Percentiles rank a stretch among this genome's conserved stretches.
Conservation (phyloP, 2,888 invertebrate genomes). For the Caenorhabditis zanzibari region DNA sequence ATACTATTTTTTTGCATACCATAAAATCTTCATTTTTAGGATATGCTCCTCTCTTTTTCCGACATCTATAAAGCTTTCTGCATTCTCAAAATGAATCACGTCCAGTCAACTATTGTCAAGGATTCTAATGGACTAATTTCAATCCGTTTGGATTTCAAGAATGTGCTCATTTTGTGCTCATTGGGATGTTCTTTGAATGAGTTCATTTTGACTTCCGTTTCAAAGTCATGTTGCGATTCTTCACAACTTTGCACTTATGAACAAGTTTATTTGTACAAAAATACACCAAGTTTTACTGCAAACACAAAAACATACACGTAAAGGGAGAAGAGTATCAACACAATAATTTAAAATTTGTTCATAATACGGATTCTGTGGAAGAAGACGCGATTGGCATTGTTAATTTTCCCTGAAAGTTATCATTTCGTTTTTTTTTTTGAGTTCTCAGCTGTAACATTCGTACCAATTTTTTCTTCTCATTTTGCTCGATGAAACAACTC, state of each 20-base stretch:
- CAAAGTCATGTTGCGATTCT: not conserved
- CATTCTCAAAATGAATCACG: too few species aligned
- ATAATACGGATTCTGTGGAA: constrained; percentile 56
- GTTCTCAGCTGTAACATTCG: not conserved
- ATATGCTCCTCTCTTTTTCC: too few species aligned
- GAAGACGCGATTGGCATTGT: constrained; percentile 48
- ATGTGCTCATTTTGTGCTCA: too few species aligned
- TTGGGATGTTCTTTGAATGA: too few species aligned
- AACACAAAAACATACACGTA: constrained; percentile 36
- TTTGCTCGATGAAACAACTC: constrained; percentile 59
- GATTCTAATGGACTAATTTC: too few species aligned
- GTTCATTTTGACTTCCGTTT: not conserved
- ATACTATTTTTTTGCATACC: too few species aligned
- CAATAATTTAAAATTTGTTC: constrained; percentile 22
- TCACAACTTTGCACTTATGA: constrained; percentile 12
- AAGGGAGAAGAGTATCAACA: constrained; percentile 19
- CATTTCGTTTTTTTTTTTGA: not conserved
- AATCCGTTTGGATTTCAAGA: too few species aligned
- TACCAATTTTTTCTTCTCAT: constrained; percentile 60
- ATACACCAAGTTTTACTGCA: constrained; percentile 12
- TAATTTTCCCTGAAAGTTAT: constrained; percentile 58
- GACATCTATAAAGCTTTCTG: too few species aligned
- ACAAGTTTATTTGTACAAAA: constrained; percentile 48
- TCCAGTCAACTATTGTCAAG: too few species aligned
- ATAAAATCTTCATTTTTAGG: too few species aligned